Evolutionary conservation across 2,797 vertebrate species (phyloP).

Genomic region (Scolopax bukidnonensis): DNA sequence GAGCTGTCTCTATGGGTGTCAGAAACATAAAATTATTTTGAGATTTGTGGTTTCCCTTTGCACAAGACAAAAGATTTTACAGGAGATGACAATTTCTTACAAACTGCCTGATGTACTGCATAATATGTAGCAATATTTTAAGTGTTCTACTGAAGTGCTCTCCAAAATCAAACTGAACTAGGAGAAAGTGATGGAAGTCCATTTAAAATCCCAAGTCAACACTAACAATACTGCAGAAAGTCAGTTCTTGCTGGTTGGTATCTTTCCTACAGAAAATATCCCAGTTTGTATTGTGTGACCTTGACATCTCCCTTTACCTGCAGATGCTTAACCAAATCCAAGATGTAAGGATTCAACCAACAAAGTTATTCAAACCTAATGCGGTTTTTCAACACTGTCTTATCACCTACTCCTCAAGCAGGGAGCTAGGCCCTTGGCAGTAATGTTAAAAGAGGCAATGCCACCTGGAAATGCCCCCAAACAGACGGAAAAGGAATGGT

Average conservation of each 20-base stretch:
- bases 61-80: constrained; percentile 45
- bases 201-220: background rate
- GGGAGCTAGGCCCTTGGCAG: background rate
- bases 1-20: constrained; percentile 48
- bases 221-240: background rate
- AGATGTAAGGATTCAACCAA: background rate
- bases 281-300: background rate
- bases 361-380: background rate
- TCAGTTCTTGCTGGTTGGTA: background rate
- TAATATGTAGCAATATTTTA: background rate
- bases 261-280: background rate
- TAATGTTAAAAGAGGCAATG: background rate
- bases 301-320: background rate
- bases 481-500: background rate
- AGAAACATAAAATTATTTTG: constrained; percentile 43
- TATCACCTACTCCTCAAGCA: background rate
- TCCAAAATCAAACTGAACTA: background rate
- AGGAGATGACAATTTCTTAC: constrained; percentile 5
- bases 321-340: background rate
- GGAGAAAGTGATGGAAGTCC: background rate
- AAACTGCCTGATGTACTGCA: background rate
- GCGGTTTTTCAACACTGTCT: background rate
- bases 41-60: constrained; percentile 36
- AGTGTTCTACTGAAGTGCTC: background rate
- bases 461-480: background rate